Conservation (phyloP, 2,113 vertebrate genomes). For the Apteryx owenii region DNA sequence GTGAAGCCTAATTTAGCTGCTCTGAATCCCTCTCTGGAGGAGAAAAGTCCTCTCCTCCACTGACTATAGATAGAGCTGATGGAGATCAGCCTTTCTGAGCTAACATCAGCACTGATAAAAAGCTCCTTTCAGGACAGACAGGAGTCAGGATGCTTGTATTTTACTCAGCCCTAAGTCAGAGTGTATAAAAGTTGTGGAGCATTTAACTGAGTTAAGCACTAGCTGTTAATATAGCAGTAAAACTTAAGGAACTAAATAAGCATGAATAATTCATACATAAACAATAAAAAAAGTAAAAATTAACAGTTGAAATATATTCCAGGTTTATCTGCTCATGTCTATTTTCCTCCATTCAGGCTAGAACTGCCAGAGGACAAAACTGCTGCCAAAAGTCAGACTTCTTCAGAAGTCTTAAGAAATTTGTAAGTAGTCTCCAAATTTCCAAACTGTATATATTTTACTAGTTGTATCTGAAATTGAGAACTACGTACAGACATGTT, state of each 20-base stretch:
- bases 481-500: not conserved
- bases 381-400: not conserved
- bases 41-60: not conserved
- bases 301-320: not conserved
- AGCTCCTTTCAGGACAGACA: not conserved
- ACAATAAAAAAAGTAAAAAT: not conserved
- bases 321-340: not conserved
- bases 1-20: not conserved
- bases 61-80: not conserved
- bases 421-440: not conserved
- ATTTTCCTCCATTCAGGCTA: not conserved
- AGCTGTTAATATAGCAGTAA: not conserved
- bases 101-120: fast-evolving
- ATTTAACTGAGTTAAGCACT: not conserved
- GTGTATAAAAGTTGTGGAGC: not conserved
- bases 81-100: not conserved
- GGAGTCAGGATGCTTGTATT: not conserved
- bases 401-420: not conserved
- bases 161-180: not conserved
- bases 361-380: not conserved
- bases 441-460: not conserved
- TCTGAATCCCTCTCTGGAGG: not conserved
- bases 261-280: not conserved
- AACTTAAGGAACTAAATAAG: not conserved
- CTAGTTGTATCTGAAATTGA: not conserved